Evolutionary conservation across 1,140 invertebrate species (phyloP), one percentile per base, ranked within the genome.

Genomic region (Odontomachus brunneus): DNA sequence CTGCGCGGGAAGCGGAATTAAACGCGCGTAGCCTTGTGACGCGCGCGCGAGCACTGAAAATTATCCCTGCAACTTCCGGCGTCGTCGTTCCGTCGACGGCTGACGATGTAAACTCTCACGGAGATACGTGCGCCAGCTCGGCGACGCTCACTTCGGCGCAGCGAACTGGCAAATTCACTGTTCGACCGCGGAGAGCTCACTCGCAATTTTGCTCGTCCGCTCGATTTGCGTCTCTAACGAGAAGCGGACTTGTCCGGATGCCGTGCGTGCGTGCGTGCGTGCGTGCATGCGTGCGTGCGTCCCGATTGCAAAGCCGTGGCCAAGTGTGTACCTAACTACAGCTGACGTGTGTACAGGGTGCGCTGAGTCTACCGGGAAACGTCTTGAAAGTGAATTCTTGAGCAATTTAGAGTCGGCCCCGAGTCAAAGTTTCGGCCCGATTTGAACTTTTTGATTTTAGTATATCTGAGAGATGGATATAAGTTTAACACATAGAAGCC

Each of bases 151-250:
- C 49, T 24, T 3, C 33, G 51, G 48, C 17, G 22, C 65, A 80
- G 33, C 75, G 75, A 80, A 44, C 51, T 65, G 65, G 69, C 57
- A 80, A 80, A 80, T 71, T 69, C 65, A 63, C 49, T 49, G 69
- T 69, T 71, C 75, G 24, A 69, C 65, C 75, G 44, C 75, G 67
- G 57, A 69, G 75, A n/a, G 65, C 51, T 78, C 63, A 48, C 33
- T 71, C 51, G 51, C 65, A 80, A 71, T 51, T 80, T 71, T 14
- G 33, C 3, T 17, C 63, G 33, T 80, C 75, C 65, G 33, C 65
- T 78, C 75, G 51, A 80, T 80, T 80, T 80, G 75, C 65, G 22
- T 80, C 65, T 55, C 51, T 71, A 71, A 80, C 75, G 75, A 80
- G 75, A 80, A 29, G 51, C 51, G 51, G 66, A 78, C 5, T 22